phyloP scores from a whole-genome alignment of 2,888 invertebrate genomes.

The Sminthurides aquaticus region DNA sequence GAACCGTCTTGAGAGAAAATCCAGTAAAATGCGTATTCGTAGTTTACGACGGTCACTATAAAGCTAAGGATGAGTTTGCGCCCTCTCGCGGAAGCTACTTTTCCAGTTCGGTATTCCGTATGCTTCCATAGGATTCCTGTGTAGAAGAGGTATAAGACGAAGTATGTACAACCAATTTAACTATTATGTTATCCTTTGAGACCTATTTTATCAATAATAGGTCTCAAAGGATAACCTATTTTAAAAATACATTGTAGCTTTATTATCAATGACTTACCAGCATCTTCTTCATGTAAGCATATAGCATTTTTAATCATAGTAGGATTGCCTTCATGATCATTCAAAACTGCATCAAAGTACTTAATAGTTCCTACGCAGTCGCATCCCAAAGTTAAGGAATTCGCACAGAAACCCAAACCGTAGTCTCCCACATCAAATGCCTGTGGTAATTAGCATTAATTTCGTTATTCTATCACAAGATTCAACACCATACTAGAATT shows the following conservation, averaged over 20 bases:
- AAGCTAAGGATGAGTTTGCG: constrained; percentile 34
- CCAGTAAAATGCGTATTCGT: constrained; percentile 40
- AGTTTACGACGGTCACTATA: constrained; percentile 38
- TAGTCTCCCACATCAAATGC: constrained; percentile 35
- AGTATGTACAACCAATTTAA: too few relatives aligned
- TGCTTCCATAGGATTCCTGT: constrained; percentile 35
- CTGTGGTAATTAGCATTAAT: too few relatives aligned
- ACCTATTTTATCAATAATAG: neutral
- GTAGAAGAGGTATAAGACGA: too few relatives aligned
- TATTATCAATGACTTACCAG: too few relatives aligned
- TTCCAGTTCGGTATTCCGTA: constrained; percentile 37
- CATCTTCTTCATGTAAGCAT: constrained; percentile 41
- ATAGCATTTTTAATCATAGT: constrained; percentile 33
- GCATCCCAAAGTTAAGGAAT: constrained; percentile 32
- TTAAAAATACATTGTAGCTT: too few relatives aligned
- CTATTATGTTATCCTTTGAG: too few relatives aligned
- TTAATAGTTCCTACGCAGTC: constrained; percentile 35
- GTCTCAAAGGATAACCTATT: too few relatives aligned
- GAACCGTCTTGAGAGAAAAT: constrained; percentile 35
- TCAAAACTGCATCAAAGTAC: constrained; percentile 36
- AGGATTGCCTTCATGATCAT: constrained; percentile 30
- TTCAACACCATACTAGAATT: too few relatives aligned
- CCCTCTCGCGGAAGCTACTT: constrained; percentile 29
- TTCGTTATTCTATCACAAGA: too few relatives aligned
- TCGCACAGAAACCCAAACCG: constrained; percentile 34